These are phyloP conservation scores for Tubulanus polymorphus DNA, from an alignment of 2,888 invertebrate species.

Conservation along the genomic window DNA sequence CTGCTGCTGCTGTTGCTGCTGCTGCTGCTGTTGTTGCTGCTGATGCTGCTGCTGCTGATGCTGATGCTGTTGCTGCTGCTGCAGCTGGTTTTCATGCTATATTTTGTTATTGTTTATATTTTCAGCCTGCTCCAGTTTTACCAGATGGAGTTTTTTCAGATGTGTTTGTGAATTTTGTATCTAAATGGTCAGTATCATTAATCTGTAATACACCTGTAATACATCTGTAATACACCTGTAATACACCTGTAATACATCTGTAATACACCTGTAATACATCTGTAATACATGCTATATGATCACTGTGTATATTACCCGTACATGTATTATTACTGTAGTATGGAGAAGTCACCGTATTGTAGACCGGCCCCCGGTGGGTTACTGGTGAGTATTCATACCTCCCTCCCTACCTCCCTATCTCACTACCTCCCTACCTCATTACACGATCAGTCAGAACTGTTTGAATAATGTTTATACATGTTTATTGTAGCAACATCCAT, in stretches of 20 bases:
- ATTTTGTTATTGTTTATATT: constrained; percentile 1
- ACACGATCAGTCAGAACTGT: too few species aligned
- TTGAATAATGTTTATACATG: too few species aligned
- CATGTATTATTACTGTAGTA: background rate
- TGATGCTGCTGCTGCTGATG: background rate
- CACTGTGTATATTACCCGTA: background rate
- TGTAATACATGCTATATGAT: background rate
- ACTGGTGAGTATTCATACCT: too few species aligned
- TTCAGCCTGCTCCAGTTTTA: constrained; percentile 27
- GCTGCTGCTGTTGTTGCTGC: too few species aligned
- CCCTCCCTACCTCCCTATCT: too few species aligned
- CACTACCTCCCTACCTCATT: too few species aligned
- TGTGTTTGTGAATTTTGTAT: constrained; percentile 33
- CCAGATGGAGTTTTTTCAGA: constrained; percentile 27
- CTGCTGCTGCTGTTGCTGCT: background rate
- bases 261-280: background rate
- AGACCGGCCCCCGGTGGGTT: background rate
- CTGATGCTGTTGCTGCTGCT: background rate
- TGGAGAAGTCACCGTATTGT: background rate
- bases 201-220: too few species aligned
- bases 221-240: too few species aligned
- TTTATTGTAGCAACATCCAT: background rate
- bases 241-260: too few species aligned
- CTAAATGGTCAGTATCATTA: constrained; percentile 32
- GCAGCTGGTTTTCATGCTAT: background rate